Evolutionary conservation across 2,113 vertebrate genomes (phyloP).

Genomic region (Xiphorhynchus elegans): DNA sequence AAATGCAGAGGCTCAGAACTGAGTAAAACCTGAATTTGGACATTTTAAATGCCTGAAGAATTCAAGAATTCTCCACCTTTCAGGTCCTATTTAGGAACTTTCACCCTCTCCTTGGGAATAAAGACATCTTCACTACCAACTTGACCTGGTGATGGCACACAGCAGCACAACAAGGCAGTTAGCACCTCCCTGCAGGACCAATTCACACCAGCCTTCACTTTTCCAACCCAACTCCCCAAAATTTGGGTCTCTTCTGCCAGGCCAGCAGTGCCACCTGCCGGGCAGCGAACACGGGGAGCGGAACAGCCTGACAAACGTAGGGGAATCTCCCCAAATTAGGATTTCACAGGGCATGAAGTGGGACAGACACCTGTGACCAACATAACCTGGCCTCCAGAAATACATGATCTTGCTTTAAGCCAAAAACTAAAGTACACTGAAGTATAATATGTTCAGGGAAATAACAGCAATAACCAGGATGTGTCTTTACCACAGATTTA

Average conservation of each 20-base stretch:
- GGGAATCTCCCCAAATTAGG: not conserved
- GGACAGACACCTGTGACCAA: accelerated
- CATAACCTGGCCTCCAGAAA: not conserved
- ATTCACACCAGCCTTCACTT: not conserved
- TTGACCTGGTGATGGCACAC: not conserved
- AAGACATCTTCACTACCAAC: not conserved
- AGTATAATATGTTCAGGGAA: not conserved
- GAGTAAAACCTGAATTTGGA: not conserved
- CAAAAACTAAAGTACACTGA: not conserved
- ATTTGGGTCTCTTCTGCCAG: not conserved
- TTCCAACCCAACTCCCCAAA: not conserved
- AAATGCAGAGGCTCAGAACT: not conserved
- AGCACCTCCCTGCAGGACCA: not conserved
- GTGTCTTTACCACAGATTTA: not conserved
- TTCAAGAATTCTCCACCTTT: not conserved
- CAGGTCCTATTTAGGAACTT: not conserved
- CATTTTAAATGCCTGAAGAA: not conserved
- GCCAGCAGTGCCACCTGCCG: conserved; percentile 17
- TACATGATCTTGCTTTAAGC: not conserved
- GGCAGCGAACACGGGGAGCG: not conserved
- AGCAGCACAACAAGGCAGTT: not conserved
- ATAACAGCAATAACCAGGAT: not conserved
- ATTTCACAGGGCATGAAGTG: not conserved
- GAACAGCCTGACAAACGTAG: not conserved
- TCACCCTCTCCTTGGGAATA: not conserved